phyloP scores from a whole-genome alignment of 2,888 invertebrate species.

The Strigamia crassipes region DNA sequence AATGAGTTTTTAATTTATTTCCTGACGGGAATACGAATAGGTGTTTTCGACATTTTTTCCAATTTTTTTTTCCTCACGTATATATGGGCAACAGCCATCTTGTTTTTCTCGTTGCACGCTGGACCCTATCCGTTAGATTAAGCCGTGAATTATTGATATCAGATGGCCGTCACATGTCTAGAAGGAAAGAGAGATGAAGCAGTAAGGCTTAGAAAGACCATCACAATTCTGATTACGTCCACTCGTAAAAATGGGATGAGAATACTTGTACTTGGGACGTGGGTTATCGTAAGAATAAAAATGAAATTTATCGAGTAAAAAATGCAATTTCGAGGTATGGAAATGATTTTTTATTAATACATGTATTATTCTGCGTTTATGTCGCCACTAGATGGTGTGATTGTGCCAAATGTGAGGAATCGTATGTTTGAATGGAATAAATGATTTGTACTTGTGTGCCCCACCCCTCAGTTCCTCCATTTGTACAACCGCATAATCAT shows the following conservation, averaged over 20 bases:
- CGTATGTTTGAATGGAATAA: neutral
- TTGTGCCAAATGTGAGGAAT: constrained; percentile 12
- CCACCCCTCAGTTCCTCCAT: neutral
- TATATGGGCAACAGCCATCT: neutral
- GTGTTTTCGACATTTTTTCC: neutral
- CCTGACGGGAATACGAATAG: neutral
- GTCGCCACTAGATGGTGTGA: constrained; percentile 30
- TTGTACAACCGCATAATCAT: constrained; percentile 29
- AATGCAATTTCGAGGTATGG: neutral
- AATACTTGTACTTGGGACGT: constrained; percentile 7
- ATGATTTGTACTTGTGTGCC: constrained; percentile 13
- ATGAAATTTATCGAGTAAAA: constrained; percentile 1
- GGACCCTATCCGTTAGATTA: constrained; percentile 17
- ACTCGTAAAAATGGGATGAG: constrained; percentile 35
- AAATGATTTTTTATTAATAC: constrained; percentile 20
- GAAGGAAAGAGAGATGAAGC: neutral
- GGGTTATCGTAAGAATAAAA: constrained; percentile 20
- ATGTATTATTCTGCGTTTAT: neutral
- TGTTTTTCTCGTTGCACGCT: neutral
- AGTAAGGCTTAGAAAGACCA: constrained; percentile 32
- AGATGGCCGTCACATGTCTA: constrained; percentile 40
- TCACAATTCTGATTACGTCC: constrained; percentile 42
- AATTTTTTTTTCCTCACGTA: neutral
- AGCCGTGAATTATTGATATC: constrained; percentile 40
- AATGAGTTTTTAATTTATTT: constrained; percentile 16